Evolutionary conservation across 1,140 invertebrate species (phyloP).

Genomic region (Drosophila mayri): DNA sequence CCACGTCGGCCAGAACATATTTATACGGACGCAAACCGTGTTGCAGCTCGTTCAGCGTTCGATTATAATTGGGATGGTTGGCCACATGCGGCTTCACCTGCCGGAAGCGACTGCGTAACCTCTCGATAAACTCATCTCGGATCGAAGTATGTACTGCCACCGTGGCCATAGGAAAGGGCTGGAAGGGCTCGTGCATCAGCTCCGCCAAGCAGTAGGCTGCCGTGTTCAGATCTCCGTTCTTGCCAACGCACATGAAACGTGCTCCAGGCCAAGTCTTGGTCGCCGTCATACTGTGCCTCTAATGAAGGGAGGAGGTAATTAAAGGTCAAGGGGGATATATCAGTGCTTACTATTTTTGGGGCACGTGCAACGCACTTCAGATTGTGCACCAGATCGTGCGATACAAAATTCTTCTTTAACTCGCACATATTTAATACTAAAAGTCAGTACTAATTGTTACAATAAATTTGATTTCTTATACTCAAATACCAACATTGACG

Average conservation of each 20-base stretch:
- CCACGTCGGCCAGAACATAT: slow-evolving; percentile 48
- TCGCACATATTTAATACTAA: slow-evolving; percentile 47
- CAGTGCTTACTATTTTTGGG: slow-evolving; percentile 17
- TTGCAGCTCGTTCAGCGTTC: slow-evolving; percentile 24
- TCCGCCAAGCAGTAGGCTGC: slow-evolving; percentile 54
- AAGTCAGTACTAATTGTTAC: background rate
- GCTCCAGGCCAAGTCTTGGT: slow-evolving; percentile 45
- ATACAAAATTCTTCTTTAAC: slow-evolving; percentile 38
- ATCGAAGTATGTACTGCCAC: slow-evolving; percentile 57
- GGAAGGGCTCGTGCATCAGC: slow-evolving; percentile 66
- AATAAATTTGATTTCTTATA: slow-evolving; percentile 20
- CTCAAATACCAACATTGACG: background rate
- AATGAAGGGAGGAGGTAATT: background rate
- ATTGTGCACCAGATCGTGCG: slow-evolving; percentile 55
- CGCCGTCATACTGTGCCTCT: slow-evolving; percentile 8
- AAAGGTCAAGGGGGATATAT: background rate
- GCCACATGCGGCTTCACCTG: slow-evolving; percentile 65
- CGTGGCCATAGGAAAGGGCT: slow-evolving; percentile 45
- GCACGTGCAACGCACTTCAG: slow-evolving; percentile 6
- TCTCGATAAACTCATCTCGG: slow-evolving; percentile 54
- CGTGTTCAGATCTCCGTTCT: slow-evolving; percentile 51
- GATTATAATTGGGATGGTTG: slow-evolving; percentile 52
- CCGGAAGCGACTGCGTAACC: slow-evolving; percentile 45
- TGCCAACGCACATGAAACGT: slow-evolving; percentile 58
- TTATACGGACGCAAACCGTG: slow-evolving; percentile 9